Conservation (phyloP, 1,140 invertebrate genomes). For the Dinoponera quadriceps region DNA sequence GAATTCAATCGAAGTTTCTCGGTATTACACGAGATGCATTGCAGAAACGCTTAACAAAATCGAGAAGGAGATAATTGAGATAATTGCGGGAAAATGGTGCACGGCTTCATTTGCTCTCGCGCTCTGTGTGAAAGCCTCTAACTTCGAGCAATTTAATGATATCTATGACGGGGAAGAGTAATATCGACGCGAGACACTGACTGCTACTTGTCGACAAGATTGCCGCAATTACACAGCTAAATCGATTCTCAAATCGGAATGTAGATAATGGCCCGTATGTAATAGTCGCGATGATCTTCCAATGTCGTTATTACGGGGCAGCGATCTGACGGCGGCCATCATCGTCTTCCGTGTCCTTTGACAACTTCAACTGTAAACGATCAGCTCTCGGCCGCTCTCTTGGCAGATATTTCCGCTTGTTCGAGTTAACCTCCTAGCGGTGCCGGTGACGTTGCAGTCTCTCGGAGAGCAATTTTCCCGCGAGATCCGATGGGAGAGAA, state of each 20-base stretch:
- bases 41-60: not conserved
- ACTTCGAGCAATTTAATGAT: conserved; percentile 5
- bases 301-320: conserved; percentile 54
- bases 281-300: conserved; percentile 64
- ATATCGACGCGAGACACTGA: conserved; percentile 47
- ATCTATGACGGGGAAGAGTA: conserved; percentile 29
- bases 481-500: not conserved
- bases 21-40: not conserved
- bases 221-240: conserved; percentile 68
- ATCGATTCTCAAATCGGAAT: conserved; percentile 61
- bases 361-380: not conserved
- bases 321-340: conserved; percentile 15
- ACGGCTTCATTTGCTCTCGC: not conserved
- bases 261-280: conserved; percentile 63
- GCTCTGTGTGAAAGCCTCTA: conserved; percentile 10
- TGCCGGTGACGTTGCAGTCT: not conserved
- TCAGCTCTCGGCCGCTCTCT: not conserved
- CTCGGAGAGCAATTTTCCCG: not conserved
- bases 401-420: conserved; percentile 35
- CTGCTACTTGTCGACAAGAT: conserved; percentile 61
- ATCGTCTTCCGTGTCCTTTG: conserved; percentile 1
- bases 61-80: conserved; percentile 11
- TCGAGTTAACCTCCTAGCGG: not conserved
- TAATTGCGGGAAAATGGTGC: not conserved
- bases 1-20: not conserved